Evolutionary conservation across 92 coral and sea anemone genomes (phyloP).

Genomic region (Blastomussa wellsi): DNA sequence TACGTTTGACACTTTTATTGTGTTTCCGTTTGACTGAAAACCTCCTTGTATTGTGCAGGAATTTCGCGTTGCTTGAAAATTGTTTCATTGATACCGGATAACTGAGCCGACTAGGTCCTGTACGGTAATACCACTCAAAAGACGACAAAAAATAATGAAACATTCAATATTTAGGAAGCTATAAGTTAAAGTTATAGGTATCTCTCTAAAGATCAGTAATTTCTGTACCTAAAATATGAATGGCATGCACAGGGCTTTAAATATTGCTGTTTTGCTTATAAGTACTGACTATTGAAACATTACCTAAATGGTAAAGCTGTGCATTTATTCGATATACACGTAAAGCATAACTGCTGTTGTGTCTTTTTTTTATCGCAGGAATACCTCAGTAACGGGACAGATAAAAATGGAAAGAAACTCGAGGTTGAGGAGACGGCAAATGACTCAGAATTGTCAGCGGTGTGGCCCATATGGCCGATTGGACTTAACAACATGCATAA

Average conservation of each 20-base stretch:
- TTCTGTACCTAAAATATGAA: no score
- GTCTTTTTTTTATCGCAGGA: not conserved
- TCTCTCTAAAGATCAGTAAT: no score
- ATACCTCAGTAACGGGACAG: not conserved
- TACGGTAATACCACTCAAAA: no score
- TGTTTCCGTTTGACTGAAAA: not conserved
- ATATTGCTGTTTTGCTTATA: no score
- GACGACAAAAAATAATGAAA: no score
- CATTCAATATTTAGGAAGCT: no score
- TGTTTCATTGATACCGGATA: no score
- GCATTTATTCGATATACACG: not conserved
- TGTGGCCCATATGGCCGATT: constrained; percentile 60
- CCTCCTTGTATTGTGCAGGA: not conserved
- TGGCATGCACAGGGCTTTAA: no score
- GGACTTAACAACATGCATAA: constrained; percentile 39
- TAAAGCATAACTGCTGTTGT: not conserved
- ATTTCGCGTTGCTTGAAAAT: not conserved
- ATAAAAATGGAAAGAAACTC: not conserved
- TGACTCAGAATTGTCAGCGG: constrained; percentile 14
- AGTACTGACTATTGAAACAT: no score
- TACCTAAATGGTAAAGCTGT: no score
- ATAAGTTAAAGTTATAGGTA: no score
- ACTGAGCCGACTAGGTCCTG: no score
- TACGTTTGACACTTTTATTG: not conserved
- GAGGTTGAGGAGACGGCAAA: not conserved